Evolutionary conservation across 2,797 vertebrate genomes (phyloP).

Genomic region (Knipowitschia caucasica): DNA sequence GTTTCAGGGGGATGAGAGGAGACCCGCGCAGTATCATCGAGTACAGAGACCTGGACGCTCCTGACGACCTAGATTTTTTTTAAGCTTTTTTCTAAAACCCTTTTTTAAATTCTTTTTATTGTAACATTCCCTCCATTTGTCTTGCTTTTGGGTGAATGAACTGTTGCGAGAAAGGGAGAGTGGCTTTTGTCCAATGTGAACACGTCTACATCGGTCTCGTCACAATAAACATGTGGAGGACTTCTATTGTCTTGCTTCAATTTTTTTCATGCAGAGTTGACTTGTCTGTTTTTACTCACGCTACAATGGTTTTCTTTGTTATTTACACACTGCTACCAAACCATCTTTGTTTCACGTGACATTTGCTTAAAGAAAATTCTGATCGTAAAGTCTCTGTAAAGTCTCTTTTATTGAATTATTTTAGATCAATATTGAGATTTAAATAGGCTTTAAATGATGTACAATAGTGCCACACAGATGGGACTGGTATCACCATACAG

Average conservation of each 20-base stretch:
- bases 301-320: too few species aligned
- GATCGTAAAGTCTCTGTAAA: too few species aligned
- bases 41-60: conserved; percentile 88
- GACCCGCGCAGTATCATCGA: conserved; percentile 89
- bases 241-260: background rate
- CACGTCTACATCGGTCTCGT: conserved; percentile 16
- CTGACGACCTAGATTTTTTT: conserved; percentile 92
- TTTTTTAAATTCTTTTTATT: conserved; percentile 24
- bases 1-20: conserved; percentile 78
- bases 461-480: too few species aligned
- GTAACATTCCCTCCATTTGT: conserved; percentile 1
- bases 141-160: conserved; percentile 1
- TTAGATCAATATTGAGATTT: too few species aligned
- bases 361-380: too few species aligned
- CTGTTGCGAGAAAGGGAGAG: background rate
- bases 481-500: too few species aligned
- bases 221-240: conserved; percentile 45
- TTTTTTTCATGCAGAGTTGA: background rate
- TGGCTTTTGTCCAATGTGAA: conserved; percentile 29
- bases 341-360: too few species aligned
- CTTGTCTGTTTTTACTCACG: background rate
- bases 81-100: conserved; percentile 43
- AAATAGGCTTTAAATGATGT: too few species aligned
- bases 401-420: too few species aligned
- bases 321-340: too few species aligned